Evolutionary conservation across 2,113 vertebrate species (phyloP).

Genomic region (Tachysurus fulvidraco): DNA sequence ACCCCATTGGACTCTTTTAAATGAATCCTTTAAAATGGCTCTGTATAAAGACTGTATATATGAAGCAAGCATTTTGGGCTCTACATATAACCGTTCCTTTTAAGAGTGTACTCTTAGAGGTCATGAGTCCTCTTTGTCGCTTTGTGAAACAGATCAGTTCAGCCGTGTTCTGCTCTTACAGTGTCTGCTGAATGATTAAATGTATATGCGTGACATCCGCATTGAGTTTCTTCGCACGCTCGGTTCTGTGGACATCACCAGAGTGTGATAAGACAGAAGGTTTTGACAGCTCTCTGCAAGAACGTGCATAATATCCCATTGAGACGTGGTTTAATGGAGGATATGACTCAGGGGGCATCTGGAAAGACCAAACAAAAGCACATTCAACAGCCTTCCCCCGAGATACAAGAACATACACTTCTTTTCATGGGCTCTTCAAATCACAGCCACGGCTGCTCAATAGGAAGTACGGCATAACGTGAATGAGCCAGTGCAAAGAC

Average conservation of each 20-base stretch:
- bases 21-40: too few relatives aligned
- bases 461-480: conserved; percentile 31
- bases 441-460: conserved; percentile 20
- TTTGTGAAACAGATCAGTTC: not conserved
- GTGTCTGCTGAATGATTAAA: conserved; percentile 21
- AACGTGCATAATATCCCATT: conserved; percentile 43
- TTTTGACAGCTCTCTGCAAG: conserved; percentile 42
- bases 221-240: conserved; percentile 33
- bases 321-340: conserved; percentile 49
- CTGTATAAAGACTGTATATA: too few relatives aligned
- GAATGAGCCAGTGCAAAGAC: conserved; percentile 30
- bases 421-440: conserved; percentile 27
- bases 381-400: conserved; percentile 39
- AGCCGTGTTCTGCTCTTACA: not conserved
- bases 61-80: too few relatives aligned
- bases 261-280: conserved; percentile 39
- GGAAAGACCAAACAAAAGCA: conserved; percentile 53
- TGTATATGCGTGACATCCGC: conserved; percentile 30
- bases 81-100: too few relatives aligned
- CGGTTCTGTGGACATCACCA: conserved; percentile 29
- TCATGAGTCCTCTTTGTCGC: not conserved
- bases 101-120: not conserved
- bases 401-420: conserved; percentile 31
- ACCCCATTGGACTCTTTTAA: too few relatives aligned
- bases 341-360: conserved; percentile 47